phyloP scores from a whole-genome alignment of 2,113 vertebrate genomes.

The Vulpes lagopus region DNA sequence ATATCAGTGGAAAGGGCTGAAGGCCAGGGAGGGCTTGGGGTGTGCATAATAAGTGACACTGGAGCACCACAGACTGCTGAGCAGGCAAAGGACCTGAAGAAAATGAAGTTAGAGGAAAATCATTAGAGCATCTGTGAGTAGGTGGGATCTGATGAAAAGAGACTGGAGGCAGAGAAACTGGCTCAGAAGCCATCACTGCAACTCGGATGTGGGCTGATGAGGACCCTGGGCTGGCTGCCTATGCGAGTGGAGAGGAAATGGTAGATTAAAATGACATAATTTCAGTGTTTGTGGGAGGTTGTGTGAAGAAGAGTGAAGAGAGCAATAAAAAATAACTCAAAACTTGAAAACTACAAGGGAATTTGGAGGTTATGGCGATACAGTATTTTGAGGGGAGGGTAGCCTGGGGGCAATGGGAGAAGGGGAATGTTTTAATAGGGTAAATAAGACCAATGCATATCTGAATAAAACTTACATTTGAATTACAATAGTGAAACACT shows the following conservation, averaged over 20 bases:
- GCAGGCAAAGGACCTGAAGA: not conserved
- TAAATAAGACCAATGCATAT: not conserved
- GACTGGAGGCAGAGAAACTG: not conserved
- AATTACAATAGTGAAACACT: not conserved
- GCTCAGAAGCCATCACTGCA: not conserved
- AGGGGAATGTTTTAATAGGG: not conserved
- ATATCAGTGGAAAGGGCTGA: constrained; percentile 53
- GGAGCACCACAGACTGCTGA: not conserved
- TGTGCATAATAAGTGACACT: constrained; percentile 51
- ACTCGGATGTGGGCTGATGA: not conserved
- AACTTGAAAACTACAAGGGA: not conserved
- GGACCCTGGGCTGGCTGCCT: not conserved
- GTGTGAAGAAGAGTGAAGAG: not conserved
- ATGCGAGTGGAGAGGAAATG: not conserved
- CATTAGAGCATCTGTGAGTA: not conserved
- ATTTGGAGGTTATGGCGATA: not conserved
- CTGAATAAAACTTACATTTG: not conserved
- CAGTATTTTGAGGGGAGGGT: not conserved
- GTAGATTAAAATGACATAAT: not conserved
- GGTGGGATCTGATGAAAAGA: not conserved
- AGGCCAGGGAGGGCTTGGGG: not conserved
- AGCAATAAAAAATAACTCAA: not conserved
- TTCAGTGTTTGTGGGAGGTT: not conserved
- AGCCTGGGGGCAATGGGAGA: not conserved
- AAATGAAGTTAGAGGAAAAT: constrained; percentile 59